Evolutionary conservation across 1,140 invertebrate species (phyloP).

Genomic region (Ruditapes philippinarum): DNA sequence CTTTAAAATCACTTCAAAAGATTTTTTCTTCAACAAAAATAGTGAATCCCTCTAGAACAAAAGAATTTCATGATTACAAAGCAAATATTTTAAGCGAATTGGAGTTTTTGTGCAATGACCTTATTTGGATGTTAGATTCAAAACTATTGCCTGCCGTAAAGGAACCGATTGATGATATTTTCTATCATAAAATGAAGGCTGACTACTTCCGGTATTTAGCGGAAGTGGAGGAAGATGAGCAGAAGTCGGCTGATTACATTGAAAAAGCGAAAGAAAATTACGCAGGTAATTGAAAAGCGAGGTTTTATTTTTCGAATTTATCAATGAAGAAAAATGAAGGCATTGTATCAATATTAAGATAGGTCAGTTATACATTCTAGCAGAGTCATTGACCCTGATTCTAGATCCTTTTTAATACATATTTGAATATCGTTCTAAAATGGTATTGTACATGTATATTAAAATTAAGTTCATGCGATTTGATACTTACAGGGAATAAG

Average conservation of each 20-base stretch:
- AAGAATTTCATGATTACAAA: conserved; percentile 8
- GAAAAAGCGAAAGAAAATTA: conserved; percentile 30
- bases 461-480: too few relatives aligned
- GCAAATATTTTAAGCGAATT: neutral
- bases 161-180: conserved; percentile 95
- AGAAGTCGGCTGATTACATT: neutral
- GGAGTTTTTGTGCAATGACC: conserved; percentile 16
- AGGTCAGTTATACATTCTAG: too few relatives aligned
- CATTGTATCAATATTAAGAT: too few relatives aligned
- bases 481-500: too few relatives aligned
- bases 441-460: too few relatives aligned
- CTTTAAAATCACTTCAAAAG: conserved; percentile 14
- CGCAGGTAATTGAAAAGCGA: conserved; percentile 31
- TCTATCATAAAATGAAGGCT: conserved; percentile 98
- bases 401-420: too few relatives aligned
- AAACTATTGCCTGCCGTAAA: conserved; percentile 31
- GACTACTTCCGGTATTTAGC: conserved; percentile 99
- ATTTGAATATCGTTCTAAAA: too few relatives aligned
- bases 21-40: neutral
- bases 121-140: conserved; percentile 25
- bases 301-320: neutral
- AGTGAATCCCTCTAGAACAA: neutral
- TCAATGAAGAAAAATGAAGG: too few relatives aligned
- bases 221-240: conserved; percentile 91
- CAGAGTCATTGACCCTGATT: too few relatives aligned